Base-by-base conservation (phyloP, 2,797 vertebrate species). In the Coluber constrictor region DNA sequence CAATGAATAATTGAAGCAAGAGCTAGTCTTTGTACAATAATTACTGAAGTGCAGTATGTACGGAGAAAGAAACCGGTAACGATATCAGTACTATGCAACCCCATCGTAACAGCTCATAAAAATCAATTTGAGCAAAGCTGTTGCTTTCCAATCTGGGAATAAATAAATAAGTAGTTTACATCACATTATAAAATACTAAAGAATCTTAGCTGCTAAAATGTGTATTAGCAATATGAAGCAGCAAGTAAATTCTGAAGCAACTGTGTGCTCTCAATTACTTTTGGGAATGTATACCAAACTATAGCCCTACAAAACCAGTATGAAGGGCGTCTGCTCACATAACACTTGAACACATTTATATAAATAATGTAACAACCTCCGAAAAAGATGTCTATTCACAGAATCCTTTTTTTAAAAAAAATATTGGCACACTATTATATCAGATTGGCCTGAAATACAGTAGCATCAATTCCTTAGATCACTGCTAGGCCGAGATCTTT, bases 401-500 rank as follows among this genome's bases (percentile, higher is more conserved):
- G 10, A n/a, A 86, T 63, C 59, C 32, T 83, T 4, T 63, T 90
- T 90, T 16, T 4, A 10, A 12, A 86, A 90, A 92, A 29, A 57
- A 1, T 32, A 89, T 63, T 13, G 56, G 56, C 56, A 27, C 51
- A 86, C 10, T 10, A 13, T n/a, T 32, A 55, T 47, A 83, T 59
- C 55, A 87, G 9, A 18, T 79, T 56, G 54, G 37, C 18, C 20
- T 89, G 15, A 90, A 55, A 55, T 32, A 27, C 57, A 66, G 93
- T 96, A 95, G 95, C 95, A 96, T 94, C 92, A 57, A 89, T 51
- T 29, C 90, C 93, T 94, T 90, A 94, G 92, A 90, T 51, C 87
- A 23, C n/a, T 66, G 88, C 11, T 1, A 90, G 89, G 5, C n/a
- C 15, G 10, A 74, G n/a, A 29, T n/a, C 57, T 32, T 55, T 55